phyloP scores from a whole-genome alignment of 2,113 vertebrate genomes.

The Scomber scombrus region DNA sequence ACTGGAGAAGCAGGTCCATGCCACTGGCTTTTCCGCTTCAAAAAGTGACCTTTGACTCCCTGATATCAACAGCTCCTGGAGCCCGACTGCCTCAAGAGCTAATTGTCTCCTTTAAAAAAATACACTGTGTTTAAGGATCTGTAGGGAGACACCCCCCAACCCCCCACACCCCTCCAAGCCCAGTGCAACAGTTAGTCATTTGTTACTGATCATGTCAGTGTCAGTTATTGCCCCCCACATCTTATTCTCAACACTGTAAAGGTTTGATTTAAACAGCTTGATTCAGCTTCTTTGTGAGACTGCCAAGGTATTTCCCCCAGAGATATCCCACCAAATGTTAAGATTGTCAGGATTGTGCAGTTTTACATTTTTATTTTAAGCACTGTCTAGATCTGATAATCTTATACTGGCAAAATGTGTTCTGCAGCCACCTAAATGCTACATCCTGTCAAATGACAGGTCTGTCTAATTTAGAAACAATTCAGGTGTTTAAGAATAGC shows the following conservation, averaged over 20 bases:
- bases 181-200: constrained; percentile 50
- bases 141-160: constrained; percentile 9
- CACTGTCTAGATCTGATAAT: neutral
- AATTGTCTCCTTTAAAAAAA: constrained; percentile 69
- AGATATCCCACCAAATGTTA: constrained; percentile 19
- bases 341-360: neutral
- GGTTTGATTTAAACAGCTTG: constrained; percentile 10
- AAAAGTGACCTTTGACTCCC: constrained; percentile 69
- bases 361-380: constrained; percentile 4
- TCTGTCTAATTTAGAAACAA: constrained; percentile 51
- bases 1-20: constrained; percentile 52
- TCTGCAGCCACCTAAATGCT: constrained; percentile 11
- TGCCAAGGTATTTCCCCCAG: neutral
- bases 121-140: constrained; percentile 37
- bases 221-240: neutral
- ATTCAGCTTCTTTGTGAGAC: constrained; percentile 5
- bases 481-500: constrained; percentile 62
- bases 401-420: neutral
- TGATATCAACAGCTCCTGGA: constrained; percentile 65
- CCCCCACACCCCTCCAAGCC: neutral
- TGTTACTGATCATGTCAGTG: constrained; percentile 54
- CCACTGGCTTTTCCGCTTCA: constrained; percentile 68
- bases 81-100: constrained; percentile 44
- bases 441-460: constrained; percentile 17
- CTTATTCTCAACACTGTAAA: constrained; percentile 7